Evolutionary conservation across 92 coral and sea anemone genomes (phyloP), one percentile per base, ranked within the genome.

Genomic region (Pocillopora meandrina): DNA sequence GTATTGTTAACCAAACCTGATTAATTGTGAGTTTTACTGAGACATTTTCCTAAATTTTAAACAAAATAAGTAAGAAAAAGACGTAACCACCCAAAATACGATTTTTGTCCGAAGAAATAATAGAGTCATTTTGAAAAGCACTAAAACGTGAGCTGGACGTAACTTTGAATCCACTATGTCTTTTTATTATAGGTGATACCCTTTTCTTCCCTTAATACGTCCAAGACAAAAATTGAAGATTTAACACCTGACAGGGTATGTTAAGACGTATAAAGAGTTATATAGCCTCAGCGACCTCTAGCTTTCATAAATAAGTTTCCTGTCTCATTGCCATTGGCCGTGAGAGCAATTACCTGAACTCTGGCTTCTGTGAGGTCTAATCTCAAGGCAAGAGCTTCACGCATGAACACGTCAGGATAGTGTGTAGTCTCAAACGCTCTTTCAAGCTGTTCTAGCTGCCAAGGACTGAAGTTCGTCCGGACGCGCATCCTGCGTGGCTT

Each of bases 391-490:
- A 97, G 90, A 20, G 97, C 94, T 87, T 97, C 99, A 71, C 99
- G 92, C 99, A 97, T 97, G 75, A 97, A 97, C 47, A 97, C 99
- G 72, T 97, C 99, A 0, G 99, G 99, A 52, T 97, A 97, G 49
- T 97, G 99, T 0, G 99, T 97, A 0, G 95, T 95, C 70, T 91
- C 97, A 71, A 97, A 97, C 1, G 99, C 99, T 83, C 98, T 78
- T 79, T 97, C 99, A 16, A 97, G 87, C 81, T 97, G 98, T 67
- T 97, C 99, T 15, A 97, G 77, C 77, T 97, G 99, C 99, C 99
- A 97, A 11, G 98, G 99, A 15, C 98, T 92, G 67, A 97, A 96
- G 61, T 97, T 97, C 18, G 99, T 97, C 42, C 99, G 86, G 12
- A 97, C 98, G 20, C 99, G 89, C 98, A 97, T 97, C 61, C 99